These are phyloP conservation scores for Drosophila sordidula DNA, from an alignment of 2,888 invertebrate species.

Conservation along the genomic window DNA sequence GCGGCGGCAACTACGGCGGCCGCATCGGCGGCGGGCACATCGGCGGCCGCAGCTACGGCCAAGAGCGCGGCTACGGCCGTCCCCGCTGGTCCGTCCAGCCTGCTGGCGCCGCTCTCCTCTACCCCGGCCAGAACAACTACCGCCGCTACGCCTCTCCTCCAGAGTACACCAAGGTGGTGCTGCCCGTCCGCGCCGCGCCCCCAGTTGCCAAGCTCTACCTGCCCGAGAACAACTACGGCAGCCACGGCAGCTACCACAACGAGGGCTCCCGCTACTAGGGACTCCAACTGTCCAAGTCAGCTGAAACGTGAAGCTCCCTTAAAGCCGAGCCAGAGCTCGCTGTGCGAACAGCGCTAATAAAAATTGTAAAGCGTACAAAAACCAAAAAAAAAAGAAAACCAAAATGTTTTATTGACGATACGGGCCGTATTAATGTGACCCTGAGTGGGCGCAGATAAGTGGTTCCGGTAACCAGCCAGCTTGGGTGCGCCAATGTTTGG, in stretches of 20 bases:
- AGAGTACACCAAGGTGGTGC: conserved; percentile 71
- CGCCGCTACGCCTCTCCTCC: conserved; percentile 66
- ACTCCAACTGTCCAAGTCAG: neutral
- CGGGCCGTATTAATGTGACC: conserved; percentile 1
- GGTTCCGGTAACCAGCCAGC: conserved; percentile 41
- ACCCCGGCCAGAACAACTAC: conserved; percentile 76
- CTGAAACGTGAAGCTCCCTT: conserved; percentile 8
- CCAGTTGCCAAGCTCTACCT: conserved; percentile 79
- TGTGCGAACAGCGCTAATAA: conserved; percentile 35
- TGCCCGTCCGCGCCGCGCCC: conserved; percentile 69
- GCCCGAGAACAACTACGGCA: conserved; percentile 63
- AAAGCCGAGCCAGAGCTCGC: conserved; percentile 23
- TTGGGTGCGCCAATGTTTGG: conserved; percentile 23
- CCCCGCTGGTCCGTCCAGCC: conserved; percentile 61
- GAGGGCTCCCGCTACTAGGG: conserved; percentile 39
- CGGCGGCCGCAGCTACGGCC: neutral
- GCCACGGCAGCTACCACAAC: conserved; percentile 29
- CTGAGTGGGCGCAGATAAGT: conserved; percentile 26
- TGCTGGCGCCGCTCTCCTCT: conserved; percentile 66
- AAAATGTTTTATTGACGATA: conserved; percentile 15
- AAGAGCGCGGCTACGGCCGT: conserved; percentile 26
- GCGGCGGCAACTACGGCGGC: conserved; percentile 4
- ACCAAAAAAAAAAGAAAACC: neutral
- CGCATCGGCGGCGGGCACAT: neutral
- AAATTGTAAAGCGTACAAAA: conserved; percentile 17